Evolutionary conservation across 2,113 vertebrate genomes (phyloP).

Genomic region (Baryphthengus martii): DNA sequence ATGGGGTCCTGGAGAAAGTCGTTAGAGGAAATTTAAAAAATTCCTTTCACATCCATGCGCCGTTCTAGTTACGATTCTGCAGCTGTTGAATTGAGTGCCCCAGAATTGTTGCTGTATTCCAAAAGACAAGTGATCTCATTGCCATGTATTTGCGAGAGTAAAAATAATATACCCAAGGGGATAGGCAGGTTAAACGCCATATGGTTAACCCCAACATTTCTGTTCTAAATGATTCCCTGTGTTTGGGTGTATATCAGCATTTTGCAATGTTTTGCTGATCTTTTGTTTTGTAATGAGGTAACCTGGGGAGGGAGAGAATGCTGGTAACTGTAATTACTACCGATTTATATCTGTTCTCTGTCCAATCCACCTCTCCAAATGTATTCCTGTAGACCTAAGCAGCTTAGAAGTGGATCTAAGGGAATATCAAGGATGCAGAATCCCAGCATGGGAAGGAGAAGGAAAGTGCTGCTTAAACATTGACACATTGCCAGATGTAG

Average conservation of each 20-base stretch:
- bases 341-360: slow-evolving; percentile 24
- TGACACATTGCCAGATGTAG: slow-evolving; percentile 65
- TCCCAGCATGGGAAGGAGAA: slow-evolving; percentile 44
- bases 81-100: slow-evolving; percentile 44
- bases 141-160: slow-evolving; percentile 14
- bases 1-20: not conserved
- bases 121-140: slow-evolving; percentile 19
- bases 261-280: slow-evolving; percentile 40
- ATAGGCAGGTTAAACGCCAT: slow-evolving; percentile 28
- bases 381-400: not conserved
- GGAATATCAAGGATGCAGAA: slow-evolving; percentile 31
- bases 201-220: slow-evolving; percentile 41
- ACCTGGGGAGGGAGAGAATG: not conserved
- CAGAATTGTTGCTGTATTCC: not conserved
- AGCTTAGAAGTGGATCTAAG: slow-evolving; percentile 28
- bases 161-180: slow-evolving; percentile 6
- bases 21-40: slow-evolving; percentile 11
- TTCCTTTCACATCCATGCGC: slow-evolving; percentile 30
- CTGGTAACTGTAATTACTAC: slow-evolving; percentile 16
- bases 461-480: slow-evolving; percentile 53
- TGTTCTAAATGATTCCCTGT: not conserved
- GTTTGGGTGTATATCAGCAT: not conserved
- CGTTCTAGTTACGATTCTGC: slow-evolving; percentile 33
- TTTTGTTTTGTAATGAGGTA: slow-evolving; percentile 5
- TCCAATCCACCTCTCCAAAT: not conserved